A percentile compares a stretch with the other conserved stretches of the same genome.
These are phyloP conservation scores for Drosophila athabasca DNA, from an alignment of 1,140 invertebrate genomes.

Conservation along the genomic window DNA sequence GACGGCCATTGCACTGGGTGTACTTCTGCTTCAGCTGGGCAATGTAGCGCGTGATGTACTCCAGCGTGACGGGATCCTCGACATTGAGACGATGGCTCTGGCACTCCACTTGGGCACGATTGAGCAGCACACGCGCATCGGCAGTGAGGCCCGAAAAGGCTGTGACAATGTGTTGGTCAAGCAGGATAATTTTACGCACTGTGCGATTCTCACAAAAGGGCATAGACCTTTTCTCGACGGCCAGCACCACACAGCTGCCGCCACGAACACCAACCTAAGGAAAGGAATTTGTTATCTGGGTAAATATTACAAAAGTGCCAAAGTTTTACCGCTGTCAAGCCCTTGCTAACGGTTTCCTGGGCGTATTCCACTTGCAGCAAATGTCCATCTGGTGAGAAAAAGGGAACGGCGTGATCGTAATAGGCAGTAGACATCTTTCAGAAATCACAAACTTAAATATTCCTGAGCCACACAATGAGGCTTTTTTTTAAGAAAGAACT, in stretches of 20 bases:
- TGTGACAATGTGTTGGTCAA: constrained; percentile 96
- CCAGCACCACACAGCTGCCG: constrained; percentile 97
- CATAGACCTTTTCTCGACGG: constrained; percentile 99
- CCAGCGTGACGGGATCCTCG: constrained; percentile 99
- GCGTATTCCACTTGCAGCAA: neutral
- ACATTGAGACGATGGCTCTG: constrained; percentile 99
- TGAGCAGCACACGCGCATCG: constrained; percentile 98
- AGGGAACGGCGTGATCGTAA: neutral
- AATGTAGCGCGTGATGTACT: constrained; percentile 93
- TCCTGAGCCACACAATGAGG: too few relatives aligned
- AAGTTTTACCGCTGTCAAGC: constrained; percentile 96
- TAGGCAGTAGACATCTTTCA: neutral
- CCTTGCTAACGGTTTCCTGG: constrained; percentile 88
- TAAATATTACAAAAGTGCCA: neutral
- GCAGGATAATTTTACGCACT: neutral
- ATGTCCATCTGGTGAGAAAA: neutral
- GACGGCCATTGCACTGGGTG: constrained; percentile 98
- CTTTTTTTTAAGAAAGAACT: too few relatives aligned
- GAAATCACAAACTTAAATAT: too few relatives aligned
- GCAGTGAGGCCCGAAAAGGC: constrained; percentile 99
- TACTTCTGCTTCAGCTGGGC: constrained; percentile 95
- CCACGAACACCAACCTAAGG: constrained; percentile 97
- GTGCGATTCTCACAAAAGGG: constrained; percentile 89
- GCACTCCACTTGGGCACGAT: constrained; percentile 98
- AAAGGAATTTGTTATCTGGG: neutral